Evolutionary conservation across 2,113 vertebrate species (phyloP).

Genomic region (Colinus virginianus): DNA sequence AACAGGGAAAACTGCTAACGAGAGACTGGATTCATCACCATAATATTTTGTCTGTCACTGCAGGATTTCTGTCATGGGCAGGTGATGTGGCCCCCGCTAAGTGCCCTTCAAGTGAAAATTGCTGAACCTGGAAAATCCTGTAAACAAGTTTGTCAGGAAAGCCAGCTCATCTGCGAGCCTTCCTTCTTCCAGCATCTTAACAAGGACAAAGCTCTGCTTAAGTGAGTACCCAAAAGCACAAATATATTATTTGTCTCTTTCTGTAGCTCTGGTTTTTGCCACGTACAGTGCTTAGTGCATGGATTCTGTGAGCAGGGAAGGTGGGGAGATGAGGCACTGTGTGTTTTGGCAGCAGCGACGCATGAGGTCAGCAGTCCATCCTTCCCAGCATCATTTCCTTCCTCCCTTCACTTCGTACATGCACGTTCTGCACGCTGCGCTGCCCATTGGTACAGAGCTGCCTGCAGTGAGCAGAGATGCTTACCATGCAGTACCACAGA

Average conservation of each 20-base stretch:
- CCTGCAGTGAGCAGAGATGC: neutral
- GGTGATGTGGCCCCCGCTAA: constrained; percentile 98
- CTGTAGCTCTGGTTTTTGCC: neutral
- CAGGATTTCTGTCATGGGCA: constrained; percentile 99
- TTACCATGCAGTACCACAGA: neutral
- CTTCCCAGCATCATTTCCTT: neutral
- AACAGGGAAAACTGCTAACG: neutral
- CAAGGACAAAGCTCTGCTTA: constrained; percentile 93
- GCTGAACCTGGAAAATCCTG: constrained; percentile 91
- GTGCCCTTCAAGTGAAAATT: constrained; percentile 91
- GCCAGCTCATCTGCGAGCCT: constrained; percentile 96
- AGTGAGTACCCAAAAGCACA: constrained; percentile 68
- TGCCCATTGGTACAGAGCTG: neutral
- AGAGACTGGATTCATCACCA: neutral
- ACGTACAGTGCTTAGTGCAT: rapidly evolving
- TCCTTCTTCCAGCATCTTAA: constrained; percentile 99
- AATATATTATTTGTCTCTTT: neutral
- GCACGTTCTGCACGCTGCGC: rapidly evolving
- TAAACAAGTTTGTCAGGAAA: constrained; percentile 97
- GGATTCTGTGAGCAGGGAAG: neutral
- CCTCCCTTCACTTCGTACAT: rapidly evolving
- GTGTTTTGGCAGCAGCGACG: neutral
- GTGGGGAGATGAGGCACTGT: neutral
- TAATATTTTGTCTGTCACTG: neutral
- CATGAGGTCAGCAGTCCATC: neutral